Evolutionary conservation across 2,797 vertebrate species (phyloP), one percentile per base, ranked within the genome.

Genomic region (Xenops minutus): DNA sequence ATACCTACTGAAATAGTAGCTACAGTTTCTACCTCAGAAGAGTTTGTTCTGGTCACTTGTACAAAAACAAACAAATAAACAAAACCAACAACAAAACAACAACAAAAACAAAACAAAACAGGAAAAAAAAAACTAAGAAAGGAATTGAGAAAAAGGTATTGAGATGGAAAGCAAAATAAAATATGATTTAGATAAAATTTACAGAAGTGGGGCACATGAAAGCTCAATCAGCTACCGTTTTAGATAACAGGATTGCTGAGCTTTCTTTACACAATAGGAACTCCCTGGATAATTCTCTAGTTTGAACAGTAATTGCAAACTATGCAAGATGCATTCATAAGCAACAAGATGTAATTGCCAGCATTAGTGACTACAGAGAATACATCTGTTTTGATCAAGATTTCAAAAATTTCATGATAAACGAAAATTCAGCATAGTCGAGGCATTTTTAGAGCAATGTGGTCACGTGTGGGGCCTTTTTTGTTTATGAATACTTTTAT

Each of bases 311-410:
- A 89, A 85, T 89, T 95, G 62, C 46, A 86, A 88, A 81, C 41
- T 48, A 79, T 88, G 61, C 79, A 89, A 88, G 55, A 92, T 69
- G n/a, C 34, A 82, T 95, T 97, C 84, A 37, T 77, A 96, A 96
- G 58, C 15, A 94, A 54, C 14, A 76, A 85, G 30, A 85, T 63
- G 15, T 32, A 93, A 94, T 68, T 92, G 48, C 23, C 44, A 92
- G 21, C n/a, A 63, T 79, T 95, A 86, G 30, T 64, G 29, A 76
- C 63, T 88, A 74, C 44, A 74, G 58, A 94, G 37, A 77, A 78
- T 85, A 73, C 37, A 48, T 64, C 81, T 93, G 24, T 67, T 89
- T 97, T 86, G 66, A 95, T 90, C 27, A 6, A 85, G 37, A 68
- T 84, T 93, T 92, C 84, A 30, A 93, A 96, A 71, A 72, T 58